These are phyloP conservation scores for Eretmochelys imbricata DNA, from an alignment of 2,113 vertebrate species.

Conservation along the genomic window DNA sequence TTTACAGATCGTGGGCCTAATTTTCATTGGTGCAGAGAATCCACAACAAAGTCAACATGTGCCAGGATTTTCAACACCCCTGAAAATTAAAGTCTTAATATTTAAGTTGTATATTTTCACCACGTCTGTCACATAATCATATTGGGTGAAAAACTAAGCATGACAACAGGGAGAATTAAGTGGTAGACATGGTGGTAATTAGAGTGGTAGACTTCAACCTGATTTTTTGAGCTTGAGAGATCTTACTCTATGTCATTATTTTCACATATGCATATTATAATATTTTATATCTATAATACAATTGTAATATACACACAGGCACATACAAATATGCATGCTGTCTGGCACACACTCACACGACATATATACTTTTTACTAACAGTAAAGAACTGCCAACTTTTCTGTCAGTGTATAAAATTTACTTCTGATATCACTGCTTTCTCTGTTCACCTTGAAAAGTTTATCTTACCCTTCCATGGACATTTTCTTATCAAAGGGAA, in stretches of 20 bases:
- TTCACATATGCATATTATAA: not conserved
- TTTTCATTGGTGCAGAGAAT: not conserved
- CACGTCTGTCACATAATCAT: not conserved
- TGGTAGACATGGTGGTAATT: not conserved
- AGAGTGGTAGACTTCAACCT: not conserved
- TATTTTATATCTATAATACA: not conserved
- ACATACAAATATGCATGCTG: not conserved
- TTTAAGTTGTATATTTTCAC: not conserved
- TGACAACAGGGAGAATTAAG: slow-evolving; percentile 3
- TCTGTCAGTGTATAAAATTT: not conserved
- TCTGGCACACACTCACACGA: not conserved
- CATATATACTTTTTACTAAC: not conserved
- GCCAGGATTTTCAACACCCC: not conserved
- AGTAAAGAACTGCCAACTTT: not conserved
- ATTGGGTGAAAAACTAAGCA: not conserved
- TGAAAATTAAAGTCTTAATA: not conserved
- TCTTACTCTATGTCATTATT: not conserved
- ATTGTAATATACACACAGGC: not conserved
- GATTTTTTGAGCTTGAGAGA: not conserved
- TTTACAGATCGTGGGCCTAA: not conserved
- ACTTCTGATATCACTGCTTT: not conserved
- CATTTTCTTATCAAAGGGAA: slow-evolving; percentile 6
- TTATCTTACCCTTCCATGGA: slow-evolving; percentile 6
- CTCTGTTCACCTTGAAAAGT: slow-evolving; percentile 29
- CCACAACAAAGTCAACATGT: not conserved